A percentile compares a stretch with the other conserved stretches of the same genome.
Evolutionary conservation across 2,797 vertebrate species (phyloP).

Genomic region (Pyrocephalus nanus): DNA sequence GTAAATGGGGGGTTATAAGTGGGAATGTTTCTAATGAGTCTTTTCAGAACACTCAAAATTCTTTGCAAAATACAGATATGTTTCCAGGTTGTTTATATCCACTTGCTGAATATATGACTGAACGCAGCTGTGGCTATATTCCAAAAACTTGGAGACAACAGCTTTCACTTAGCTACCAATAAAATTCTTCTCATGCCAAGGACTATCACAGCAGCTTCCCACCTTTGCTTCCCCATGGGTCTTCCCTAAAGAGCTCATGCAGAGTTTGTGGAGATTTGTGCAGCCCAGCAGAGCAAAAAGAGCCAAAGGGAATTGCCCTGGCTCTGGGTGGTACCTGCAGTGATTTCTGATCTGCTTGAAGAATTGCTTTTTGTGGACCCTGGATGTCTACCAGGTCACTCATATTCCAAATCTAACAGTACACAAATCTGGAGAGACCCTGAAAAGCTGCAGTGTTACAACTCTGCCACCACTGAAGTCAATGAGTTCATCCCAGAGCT

Average conservation of each 20-base stretch:
- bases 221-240: background rate
- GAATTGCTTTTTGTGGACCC: background rate
- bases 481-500: background rate
- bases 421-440: background rate
- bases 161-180: background rate
- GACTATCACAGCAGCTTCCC: background rate
- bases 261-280: background rate
- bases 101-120: background rate
- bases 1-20: slow-evolving; percentile 26
- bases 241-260: background rate
- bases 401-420: background rate
- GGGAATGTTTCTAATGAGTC: slow-evolving; percentile 21
- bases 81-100: background rate
- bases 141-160: background rate
- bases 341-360: background rate
- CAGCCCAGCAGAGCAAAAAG: background rate
- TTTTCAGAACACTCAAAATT: slow-evolving; percentile 1
- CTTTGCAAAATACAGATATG: background rate
- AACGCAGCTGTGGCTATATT: background rate
- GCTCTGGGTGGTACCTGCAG: background rate
- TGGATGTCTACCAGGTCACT: background rate
- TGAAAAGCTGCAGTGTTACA: background rate
- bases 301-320: background rate
- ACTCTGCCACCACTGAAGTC: background rate
- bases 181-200: background rate